Percentiles rank a stretch among this genome's conserved stretches.
Conservation (phyloP, 2,888 invertebrate species). For the Teinopalpus imperialis region DNA sequence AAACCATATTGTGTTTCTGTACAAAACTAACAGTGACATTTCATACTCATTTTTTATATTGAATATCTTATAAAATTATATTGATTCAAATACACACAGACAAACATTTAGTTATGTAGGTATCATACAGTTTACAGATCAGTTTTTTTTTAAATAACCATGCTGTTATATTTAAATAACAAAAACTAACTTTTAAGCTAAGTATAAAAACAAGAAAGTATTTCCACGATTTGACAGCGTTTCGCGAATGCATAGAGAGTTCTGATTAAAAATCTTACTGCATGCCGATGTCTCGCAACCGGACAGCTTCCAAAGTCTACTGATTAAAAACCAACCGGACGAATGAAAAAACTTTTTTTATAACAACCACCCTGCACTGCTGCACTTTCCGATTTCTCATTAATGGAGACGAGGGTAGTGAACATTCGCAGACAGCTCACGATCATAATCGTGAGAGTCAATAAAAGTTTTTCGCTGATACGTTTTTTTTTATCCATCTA, state of each 20-base stretch:
- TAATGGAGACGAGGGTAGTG: constrained; percentile 1
- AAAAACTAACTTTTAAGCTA: constrained; percentile 62
- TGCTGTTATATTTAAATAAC: too few species aligned
- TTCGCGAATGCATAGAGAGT: constrained; percentile 28
- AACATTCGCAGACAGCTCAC: constrained; percentile 1
- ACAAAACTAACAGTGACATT: too few species aligned
- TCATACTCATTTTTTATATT: too few species aligned
- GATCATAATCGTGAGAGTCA: constrained; percentile 2
- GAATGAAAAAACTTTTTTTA: constrained; percentile 38
- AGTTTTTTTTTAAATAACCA: too few species aligned
- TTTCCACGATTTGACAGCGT: too few species aligned
- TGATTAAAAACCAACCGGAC: constrained; percentile 58
- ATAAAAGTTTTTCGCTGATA: constrained; percentile 1
- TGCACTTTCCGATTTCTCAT: constrained; percentile 13
- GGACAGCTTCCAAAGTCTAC: constrained; percentile 55
- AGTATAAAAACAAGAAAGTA: constrained; percentile 25
- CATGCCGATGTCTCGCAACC: constrained; percentile 43
- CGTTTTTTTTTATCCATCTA: background rate
- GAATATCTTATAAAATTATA: too few species aligned
- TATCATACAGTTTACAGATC: too few species aligned
- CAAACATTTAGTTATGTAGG: too few species aligned
- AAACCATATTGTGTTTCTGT: too few species aligned
- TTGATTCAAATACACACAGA: too few species aligned
- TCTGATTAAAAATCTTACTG: constrained; percentile 46
- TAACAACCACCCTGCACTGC: constrained; percentile 26